Base-by-base conservation (phyloP, 2,888 invertebrate genomes). In the Diarsia brunnea region DNA sequence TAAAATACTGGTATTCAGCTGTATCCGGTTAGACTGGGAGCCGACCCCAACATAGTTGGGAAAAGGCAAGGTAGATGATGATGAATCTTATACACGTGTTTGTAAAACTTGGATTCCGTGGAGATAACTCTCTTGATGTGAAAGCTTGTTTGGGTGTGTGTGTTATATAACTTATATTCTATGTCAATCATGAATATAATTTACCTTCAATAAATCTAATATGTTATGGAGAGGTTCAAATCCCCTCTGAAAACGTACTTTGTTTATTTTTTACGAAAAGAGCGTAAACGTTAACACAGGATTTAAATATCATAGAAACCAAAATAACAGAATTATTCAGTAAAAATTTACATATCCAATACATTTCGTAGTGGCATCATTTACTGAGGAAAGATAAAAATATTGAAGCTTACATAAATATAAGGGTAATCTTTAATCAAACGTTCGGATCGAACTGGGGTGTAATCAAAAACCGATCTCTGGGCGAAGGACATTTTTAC, bases 401-500 rank as follows among this genome's bases (percentile, higher is more conserved):
- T 84, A 81, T 84, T 76, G 75, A 81, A 78, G 75, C 69, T 71
- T 27, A 69, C 70, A 78, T 82, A 82, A 79, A 84, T 82, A 79
- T 87, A 82, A 79, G 69, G 75, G 84, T 78, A 86, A 87, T 84
- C 85, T 87, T 85, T 90, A 89, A 89, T 89, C 87, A 88, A 89
- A 87, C 81, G 73, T 79, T 70, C 70, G 69, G 75, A 69, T 38
- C 31, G 58, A 78, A 81, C 73, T 75, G 73, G 84, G 84, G 81
- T 86, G 87, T 90, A 91, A 92, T 92, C 91, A 92, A 91, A 92
- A 93, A 91, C 88, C 91, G 90, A 92, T 93, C 89, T 78, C 51
- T 75, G 81, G 55, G 49, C 51, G 27, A 73, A 75, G 79, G 86
- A 87, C 84, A 87, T 84, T 88, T 86, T 84, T 87, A 89, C 89